Base-by-base conservation (phyloP, 2,888 invertebrate species). In the Drosophila cognata region DNA sequence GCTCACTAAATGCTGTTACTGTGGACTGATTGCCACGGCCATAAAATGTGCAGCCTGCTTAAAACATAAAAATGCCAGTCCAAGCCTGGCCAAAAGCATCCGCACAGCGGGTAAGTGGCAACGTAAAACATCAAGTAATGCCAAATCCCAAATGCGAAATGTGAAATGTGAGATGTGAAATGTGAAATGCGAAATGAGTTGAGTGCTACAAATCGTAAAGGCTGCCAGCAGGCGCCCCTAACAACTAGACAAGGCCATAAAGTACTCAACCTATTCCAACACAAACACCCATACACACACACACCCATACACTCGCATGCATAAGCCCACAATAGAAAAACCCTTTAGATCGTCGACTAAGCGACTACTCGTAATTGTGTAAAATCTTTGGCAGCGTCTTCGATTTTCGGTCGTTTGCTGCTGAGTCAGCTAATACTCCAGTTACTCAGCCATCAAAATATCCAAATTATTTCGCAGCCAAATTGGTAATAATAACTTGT, bases 401-500 rank as follows among this genome's bases (percentile, higher is more conserved):
- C 71, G 74, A 80, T 74, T 82, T 74, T 65, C 57, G 67, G 69
- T 57, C 33, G 18, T 38, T 38, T 53, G 52, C 31, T 50, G 84
- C 81, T 79, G 81, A 88, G 43, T 85, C 85, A 85, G 82, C 57
- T 31, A 21, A 74, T 31, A 31, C 11, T 52, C 46, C n/a, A 51
- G 7, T 29, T 61, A 41, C 58, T 29, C 60, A 70, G 51, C 76
- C 80, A 84, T 76, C 79, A 81, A 88, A 87, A 89, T 81, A 89
- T 89, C 87, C 77, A 89, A 87, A 89, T 87, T 82, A 89, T 87
- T 85, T 88, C 74, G 72, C 77, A 77, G 71, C 74, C 83, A 89
- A 89, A 87, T 87, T 87, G 89, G 89, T 89, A 89, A 87, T 87
- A 87, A 87, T 87, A 87, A 89, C 76, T 88, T 89, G 89, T 89